phyloP scores from a whole-genome alignment of 2,888 invertebrate genomes.

The Malacosoma neustria region DNA sequence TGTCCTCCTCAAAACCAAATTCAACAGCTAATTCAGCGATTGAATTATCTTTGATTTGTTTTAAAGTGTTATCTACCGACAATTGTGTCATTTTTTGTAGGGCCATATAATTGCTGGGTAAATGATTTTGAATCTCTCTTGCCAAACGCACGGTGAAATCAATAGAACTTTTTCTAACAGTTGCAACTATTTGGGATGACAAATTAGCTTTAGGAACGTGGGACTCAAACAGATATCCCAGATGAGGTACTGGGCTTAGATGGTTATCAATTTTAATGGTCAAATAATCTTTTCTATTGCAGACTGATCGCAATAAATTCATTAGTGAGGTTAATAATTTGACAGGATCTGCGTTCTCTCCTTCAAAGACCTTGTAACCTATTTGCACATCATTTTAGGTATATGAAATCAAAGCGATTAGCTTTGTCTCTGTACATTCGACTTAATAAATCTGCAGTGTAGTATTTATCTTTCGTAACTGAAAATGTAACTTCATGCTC shows the following conservation, averaged over 20 bases:
- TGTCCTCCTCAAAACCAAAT: too few species aligned
- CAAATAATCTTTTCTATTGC: conserved; percentile 11
- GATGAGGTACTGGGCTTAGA: conserved; percentile 7
- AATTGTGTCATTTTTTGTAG: conserved; percentile 9
- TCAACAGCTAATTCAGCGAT: too few species aligned
- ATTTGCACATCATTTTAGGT: conserved; percentile 5
- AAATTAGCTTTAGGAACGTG: conserved; percentile 3
- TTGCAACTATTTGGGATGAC: not conserved
- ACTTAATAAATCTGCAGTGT: conserved; percentile 4
- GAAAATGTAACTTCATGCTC: conserved; percentile 8
- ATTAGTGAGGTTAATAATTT: conserved; percentile 10
- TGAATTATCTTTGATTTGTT: conserved; percentile 11
- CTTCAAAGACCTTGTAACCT: conserved; percentile 7
- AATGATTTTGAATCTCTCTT: conserved; percentile 7
- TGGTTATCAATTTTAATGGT: conserved; percentile 8
- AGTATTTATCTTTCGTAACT: conserved; percentile 5
- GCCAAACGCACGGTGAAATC: conserved; percentile 4
- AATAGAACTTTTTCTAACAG: conserved; percentile 2
- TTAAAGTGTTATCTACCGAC: conserved; percentile 7
- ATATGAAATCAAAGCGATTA: not conserved
- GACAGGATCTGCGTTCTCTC: conserved; percentile 4
- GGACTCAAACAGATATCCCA: conserved; percentile 6
- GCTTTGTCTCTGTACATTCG: conserved; percentile 3
- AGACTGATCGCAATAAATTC: conserved; percentile 14
- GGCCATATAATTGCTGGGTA: conserved; percentile 9